Base-by-base conservation (phyloP, 2,113 vertebrate species). In the Aptenodytes patagonicus region DNA sequence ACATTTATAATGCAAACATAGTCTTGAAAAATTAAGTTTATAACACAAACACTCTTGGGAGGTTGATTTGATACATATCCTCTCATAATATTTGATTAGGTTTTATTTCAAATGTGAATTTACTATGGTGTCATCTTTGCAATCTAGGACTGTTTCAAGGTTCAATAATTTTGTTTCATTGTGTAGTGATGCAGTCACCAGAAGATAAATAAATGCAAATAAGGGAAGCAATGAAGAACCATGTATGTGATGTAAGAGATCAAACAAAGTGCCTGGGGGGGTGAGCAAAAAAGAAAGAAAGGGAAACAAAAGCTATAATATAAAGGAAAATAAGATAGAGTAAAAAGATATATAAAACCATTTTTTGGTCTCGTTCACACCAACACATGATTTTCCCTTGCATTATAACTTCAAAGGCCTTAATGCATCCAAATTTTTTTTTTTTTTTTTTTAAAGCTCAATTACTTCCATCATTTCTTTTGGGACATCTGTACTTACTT, bases 61-160 rank as follows among this genome's bases (percentile, higher is more conserved):
- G 65, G 87, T 83, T 93, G 89, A 93, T 94, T 95, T 94, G 86
- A 95, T 97, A 96, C 65, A 93, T 89, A 95, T 55, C 66, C 22
- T 73, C 47, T 97, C 92, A 92, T 97, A 96, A 96, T 96, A 96
- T 97, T 97, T 97, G 95, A 96, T 97, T 97, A 94, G 90, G 62
- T 94, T 97, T 95, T 97, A 90, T 94, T 97, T 97, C 95, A 97
- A 96, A 96, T 93, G 69, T 95, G 94, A 96, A 97, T 97, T 97
- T 97, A 93, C 95, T 79, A 46, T 71, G 64, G 72, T 97, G 95
- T 96, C 97, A 96, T 97, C 80, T 96, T 97, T 86, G 89, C 73
- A 97, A 97, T 96, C 97, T 97, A 97, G 93, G 97, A 94, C 92
- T 94, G 92, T 97, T 97, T 98, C 97, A 97, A 96, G 97, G 95